phyloP scores from a whole-genome alignment of 2,113 vertebrate genomes.

The Centropus unirufus region DNA sequence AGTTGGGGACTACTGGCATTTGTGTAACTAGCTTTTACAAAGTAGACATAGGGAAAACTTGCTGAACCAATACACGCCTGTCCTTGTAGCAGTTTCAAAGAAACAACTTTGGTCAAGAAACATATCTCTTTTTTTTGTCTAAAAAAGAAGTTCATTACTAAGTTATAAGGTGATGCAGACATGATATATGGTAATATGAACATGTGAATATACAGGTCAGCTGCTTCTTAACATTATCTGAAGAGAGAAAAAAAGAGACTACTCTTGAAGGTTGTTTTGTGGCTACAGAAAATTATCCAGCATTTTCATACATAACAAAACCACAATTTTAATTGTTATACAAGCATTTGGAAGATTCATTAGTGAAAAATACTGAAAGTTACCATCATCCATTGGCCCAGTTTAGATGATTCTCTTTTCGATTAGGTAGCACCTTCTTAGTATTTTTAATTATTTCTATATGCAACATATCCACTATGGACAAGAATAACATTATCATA shows the following conservation, averaged over 20 bases:
- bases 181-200: not conserved
- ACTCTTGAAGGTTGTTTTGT: not conserved
- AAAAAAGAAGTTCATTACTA: not conserved
- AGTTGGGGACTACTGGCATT: not conserved
- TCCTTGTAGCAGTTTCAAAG: not conserved
- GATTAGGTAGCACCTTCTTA: not conserved
- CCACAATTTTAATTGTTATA: not conserved
- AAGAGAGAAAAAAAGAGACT: rapidly evolving
- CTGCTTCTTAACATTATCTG: not conserved
- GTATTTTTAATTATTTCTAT: not conserved
- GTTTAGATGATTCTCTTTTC: not conserved
- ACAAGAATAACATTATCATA: not conserved
- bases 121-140: not conserved
- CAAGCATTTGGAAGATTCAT: not conserved
- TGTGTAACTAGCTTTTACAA: not conserved
- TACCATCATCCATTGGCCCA: not conserved
- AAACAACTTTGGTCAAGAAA: not conserved
- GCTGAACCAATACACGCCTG: not conserved
- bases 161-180: not conserved
- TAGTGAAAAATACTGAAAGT: not conserved
- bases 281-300: not conserved
- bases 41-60: not conserved
- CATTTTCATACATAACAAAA: not conserved
- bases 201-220: not conserved
- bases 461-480: not conserved